phyloP scores from a whole-genome alignment of 2,888 invertebrate species.

The Helicoverpa assulta region DNA sequence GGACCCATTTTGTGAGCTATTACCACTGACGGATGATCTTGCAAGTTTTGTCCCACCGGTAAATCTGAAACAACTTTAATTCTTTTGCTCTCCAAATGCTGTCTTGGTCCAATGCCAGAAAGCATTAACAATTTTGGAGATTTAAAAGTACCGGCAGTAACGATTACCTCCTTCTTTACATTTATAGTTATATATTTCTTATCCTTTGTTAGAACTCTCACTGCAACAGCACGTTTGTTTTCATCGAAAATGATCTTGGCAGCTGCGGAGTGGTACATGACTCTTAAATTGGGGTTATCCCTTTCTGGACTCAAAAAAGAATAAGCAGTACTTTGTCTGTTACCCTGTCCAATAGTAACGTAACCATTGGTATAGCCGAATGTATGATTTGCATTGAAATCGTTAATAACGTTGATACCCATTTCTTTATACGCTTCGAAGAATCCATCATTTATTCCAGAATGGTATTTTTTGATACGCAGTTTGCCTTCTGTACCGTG shows the following conservation, averaged over 20 bases:
- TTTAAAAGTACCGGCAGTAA: conserved; percentile 83
- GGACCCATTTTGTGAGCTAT: conserved; percentile 64
- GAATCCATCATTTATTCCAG: conserved; percentile 55
- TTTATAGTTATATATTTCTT: conserved; percentile 65
- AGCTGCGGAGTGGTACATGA: conserved; percentile 83
- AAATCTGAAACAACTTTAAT: conserved; percentile 77
- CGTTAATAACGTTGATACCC: conserved; percentile 75
- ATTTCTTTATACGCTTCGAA: conserved; percentile 78
- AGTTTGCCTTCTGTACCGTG: conserved; percentile 80
- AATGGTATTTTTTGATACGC: conserved; percentile 70
- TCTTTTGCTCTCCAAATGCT: conserved; percentile 71
- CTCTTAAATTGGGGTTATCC: conserved; percentile 70
- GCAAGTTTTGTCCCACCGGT: conserved; percentile 83
- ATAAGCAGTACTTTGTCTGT: conserved; percentile 83
- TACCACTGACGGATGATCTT: conserved; percentile 77
- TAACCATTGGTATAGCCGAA: conserved; percentile 81
- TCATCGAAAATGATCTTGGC: conserved; percentile 85
- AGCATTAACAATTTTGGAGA: conserved; percentile 84
- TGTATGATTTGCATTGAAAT: conserved; percentile 75
- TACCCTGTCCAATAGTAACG: conserved; percentile 80
- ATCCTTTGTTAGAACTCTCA: conserved; percentile 71
- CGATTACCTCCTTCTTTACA: conserved; percentile 82
- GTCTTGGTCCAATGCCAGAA: conserved; percentile 84
- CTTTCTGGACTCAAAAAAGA: conserved; percentile 79
- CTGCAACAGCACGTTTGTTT: conserved; percentile 79